Conservation (phyloP, 2,797 vertebrate genomes). For the Tamandua tetradactyla region DNA sequence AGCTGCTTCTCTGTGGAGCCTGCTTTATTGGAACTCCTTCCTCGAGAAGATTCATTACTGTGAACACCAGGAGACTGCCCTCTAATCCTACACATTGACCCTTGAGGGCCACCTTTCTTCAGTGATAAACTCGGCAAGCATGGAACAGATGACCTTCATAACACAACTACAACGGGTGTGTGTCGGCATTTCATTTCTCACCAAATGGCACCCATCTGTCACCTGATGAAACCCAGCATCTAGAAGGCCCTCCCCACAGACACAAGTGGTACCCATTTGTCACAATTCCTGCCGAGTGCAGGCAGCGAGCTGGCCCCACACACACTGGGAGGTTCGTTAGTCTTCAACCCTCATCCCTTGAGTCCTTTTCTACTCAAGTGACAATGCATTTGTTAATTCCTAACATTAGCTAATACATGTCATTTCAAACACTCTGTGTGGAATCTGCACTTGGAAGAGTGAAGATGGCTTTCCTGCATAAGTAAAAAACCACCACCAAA, state of each 20-base stretch:
- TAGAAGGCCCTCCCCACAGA: neutral
- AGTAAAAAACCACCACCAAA: neutral
- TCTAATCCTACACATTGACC: neutral
- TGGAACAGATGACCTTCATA: neutral
- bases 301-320: neutral
- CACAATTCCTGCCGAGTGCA: accelerated
- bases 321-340: neutral
- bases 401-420: slow-evolving; percentile 17
- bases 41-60: neutral
- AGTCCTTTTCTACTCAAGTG: neutral
- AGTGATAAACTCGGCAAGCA: neutral
- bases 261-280: accelerated
- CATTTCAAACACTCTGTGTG: slow-evolving; percentile 13
- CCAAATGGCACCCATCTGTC: neutral
- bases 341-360: neutral
- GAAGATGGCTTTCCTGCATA: neutral
- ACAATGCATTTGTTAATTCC: neutral
- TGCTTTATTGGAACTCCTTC: neutral
- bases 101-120: neutral
- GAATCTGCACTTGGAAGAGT: neutral
- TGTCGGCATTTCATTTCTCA: neutral
- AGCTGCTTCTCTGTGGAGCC: neutral
- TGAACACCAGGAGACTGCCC: neutral
- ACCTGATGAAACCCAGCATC: too few species aligned
- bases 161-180: too few species aligned